Evolutionary conservation across 1,140 invertebrate genomes (phyloP).

Genomic region (Wiebesia pumilae): DNA sequence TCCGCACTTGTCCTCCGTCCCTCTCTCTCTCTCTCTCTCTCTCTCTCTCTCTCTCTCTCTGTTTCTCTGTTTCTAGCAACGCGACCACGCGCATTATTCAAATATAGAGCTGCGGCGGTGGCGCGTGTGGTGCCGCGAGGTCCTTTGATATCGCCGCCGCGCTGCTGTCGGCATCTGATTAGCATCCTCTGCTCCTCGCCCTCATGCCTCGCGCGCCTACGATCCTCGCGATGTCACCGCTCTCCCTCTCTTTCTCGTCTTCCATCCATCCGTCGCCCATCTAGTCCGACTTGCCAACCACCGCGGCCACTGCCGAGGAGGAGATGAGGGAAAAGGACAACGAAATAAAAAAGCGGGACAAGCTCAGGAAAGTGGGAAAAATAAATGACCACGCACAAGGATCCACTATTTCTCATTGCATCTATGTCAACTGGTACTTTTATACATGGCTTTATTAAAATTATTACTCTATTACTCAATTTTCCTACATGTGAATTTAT

Average conservation of each 20-base stretch:
- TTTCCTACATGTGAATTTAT: too few relatives aligned
- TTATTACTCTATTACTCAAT: too few relatives aligned
- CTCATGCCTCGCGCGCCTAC: slow-evolving; percentile 21
- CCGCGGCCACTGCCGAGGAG: neutral
- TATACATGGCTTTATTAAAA: too few relatives aligned
- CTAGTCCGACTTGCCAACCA: slow-evolving; percentile 53
- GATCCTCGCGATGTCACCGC: slow-evolving; percentile 56
- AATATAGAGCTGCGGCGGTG: slow-evolving; percentile 61
- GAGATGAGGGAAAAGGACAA: neutral
- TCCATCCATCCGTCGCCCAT: slow-evolving; percentile 55
- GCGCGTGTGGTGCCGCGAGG: slow-evolving; percentile 40
- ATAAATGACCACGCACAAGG: neutral
- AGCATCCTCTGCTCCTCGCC: slow-evolving; percentile 65
- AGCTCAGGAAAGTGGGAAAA: neutral
- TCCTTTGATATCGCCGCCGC: slow-evolving; percentile 71
- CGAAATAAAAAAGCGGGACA: neutral
- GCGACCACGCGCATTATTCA: slow-evolving; percentile 58
- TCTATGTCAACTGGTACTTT: too few relatives aligned
- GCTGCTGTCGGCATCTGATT: slow-evolving; percentile 74
- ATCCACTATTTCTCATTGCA: neutral
- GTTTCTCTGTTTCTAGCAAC: too few relatives aligned
- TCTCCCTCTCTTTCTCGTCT: slow-evolving; percentile 57
- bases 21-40: neutral
- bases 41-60: neutral
- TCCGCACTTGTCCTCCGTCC: neutral